These are phyloP conservation scores for Melanotaenia pygmaea DNA, from an alignment of 2,797 vertebrate genomes.

Conservation along the genomic window DNA sequence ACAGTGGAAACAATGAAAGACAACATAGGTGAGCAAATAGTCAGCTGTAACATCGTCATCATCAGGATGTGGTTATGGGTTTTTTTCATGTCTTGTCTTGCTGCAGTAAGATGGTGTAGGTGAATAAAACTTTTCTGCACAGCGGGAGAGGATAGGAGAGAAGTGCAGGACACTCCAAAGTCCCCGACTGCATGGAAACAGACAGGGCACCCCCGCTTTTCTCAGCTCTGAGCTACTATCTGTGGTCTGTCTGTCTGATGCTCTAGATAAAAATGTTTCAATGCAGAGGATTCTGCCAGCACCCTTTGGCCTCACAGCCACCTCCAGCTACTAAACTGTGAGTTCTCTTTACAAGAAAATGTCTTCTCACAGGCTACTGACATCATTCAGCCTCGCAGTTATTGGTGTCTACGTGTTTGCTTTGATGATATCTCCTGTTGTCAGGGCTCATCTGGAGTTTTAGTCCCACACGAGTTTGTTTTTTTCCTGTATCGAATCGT, in stretches of 20 bases:
- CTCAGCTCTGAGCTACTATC: constrained; percentile 42
- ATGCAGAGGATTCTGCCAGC: constrained; percentile 35
- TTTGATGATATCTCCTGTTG: constrained; percentile 61
- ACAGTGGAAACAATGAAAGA: not conserved
- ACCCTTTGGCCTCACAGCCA: constrained; percentile 38
- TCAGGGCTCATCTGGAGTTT: constrained; percentile 48
- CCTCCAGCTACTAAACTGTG: constrained; percentile 37
- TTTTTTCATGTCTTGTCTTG: constrained; percentile 40
- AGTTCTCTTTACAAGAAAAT: constrained; percentile 46
- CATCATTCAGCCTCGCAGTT: constrained; percentile 50
- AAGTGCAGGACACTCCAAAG: constrained; percentile 40
- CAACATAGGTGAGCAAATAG: not conserved
- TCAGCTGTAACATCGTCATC: constrained; percentile 20
- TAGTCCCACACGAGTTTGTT: constrained; percentile 57
- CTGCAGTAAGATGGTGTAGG: constrained; percentile 16
- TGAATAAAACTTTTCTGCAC: constrained; percentile 34
- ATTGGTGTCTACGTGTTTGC: constrained; percentile 23
- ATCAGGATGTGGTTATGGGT: constrained; percentile 51
- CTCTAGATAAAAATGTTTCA: constrained; percentile 48
- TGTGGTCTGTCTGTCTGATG: constrained; percentile 35
- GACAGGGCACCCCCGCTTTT: constrained; percentile 51
- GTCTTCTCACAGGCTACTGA: constrained; percentile 51
- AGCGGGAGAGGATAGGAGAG: constrained; percentile 46
- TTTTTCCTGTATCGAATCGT: constrained; percentile 59
- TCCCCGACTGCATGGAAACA: constrained; percentile 60